Evolutionary conservation across 1,140 invertebrate species (phyloP).

Genomic region (Drosophila quadrilineata): DNA sequence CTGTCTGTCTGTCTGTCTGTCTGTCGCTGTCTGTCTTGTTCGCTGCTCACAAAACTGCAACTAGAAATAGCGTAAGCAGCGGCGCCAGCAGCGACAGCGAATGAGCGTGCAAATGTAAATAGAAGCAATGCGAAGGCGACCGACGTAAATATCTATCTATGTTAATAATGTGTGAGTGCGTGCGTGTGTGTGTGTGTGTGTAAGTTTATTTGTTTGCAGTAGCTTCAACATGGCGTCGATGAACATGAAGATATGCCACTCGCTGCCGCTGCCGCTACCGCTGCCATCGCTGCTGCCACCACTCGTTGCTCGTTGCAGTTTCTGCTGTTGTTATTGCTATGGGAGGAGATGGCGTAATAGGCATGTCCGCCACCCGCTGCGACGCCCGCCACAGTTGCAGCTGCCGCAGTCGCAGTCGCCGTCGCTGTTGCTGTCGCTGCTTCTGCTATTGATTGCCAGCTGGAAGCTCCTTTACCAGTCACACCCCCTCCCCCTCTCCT

Average conservation of each 20-base stretch:
- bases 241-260: conserved; percentile 63
- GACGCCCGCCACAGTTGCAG: conserved; percentile 24
- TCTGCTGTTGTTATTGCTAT: conserved; percentile 23
- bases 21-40: conserved; percentile 24
- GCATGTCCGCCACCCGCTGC: conserved; percentile 43
- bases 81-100: conserved; percentile 34
- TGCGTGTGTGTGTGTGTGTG: too few relatives aligned
- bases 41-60: conserved; percentile 25
- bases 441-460: conserved; percentile 40
- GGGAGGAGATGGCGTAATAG: conserved; percentile 69
- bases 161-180: too few relatives aligned
- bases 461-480: conserved; percentile 37
- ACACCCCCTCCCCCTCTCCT: too few relatives aligned
- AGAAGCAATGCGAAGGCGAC: conserved; percentile 44
- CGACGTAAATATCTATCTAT: too few relatives aligned
- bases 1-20: too few relatives aligned
- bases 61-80: conserved; percentile 25
- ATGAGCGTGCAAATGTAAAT: conserved; percentile 55
- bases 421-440: neutral
- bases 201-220: conserved; percentile 39
- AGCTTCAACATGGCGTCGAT: conserved; percentile 52
- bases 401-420: conserved; percentile 2
- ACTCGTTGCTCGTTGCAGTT: conserved; percentile 37
- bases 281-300: conserved; percentile 21
- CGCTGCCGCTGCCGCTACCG: neutral